Base-by-base conservation (phyloP, 2,888 invertebrate genomes). In the Isoperla grammatica region DNA sequence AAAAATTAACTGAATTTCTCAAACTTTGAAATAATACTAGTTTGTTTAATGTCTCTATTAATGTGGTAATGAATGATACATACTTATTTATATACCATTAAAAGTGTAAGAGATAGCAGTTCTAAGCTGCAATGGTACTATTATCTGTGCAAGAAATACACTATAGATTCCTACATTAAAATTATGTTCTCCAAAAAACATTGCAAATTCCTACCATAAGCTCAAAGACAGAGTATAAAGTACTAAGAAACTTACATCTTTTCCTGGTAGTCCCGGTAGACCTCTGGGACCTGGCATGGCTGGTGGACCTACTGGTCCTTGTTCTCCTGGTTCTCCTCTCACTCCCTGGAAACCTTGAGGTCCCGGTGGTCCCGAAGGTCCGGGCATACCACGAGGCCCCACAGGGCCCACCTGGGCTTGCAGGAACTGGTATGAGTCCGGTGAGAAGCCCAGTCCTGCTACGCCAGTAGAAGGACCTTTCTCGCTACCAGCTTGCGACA, bases 271-370 rank as follows among this genome's bases (percentile, higher is more conserved):
- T 57, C 90, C 89, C 53, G 82, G 82, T 2, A 84, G 76, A 61
- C 90, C 89, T 69, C 87, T 76, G 62, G 80, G 78, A 2, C 84
- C 85, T 19, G 76, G 69, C 9, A 73, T 69, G 40, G 88, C 89
- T 0, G 79, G 74, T 2, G 82, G 75, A 11, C 92, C 92, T 8
- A 81, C 73, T 1, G 71, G 68, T 8, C 76, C 76, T 40, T 70
- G 67, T 53, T 76, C 75, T 20, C 77, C 77, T 15, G 70, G 78
- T 71, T 91, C 90, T 1, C 91, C 91, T 1, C 87, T 76, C 65
- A 90, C 88, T 46, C 92, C 92, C 63, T 90, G 79, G 13, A 83
- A 79, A 2, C 92, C 90, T 77, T 90, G 90, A 66, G 91, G 90
- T 12, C 92, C 92, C 74, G 88, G 87, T 0, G 89, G 87, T 1